Percentiles rank a stretch among this genome's conserved stretches.
Evolutionary conservation across 2,888 invertebrate species (phyloP).

Genomic region (Gibbula magus): DNA sequence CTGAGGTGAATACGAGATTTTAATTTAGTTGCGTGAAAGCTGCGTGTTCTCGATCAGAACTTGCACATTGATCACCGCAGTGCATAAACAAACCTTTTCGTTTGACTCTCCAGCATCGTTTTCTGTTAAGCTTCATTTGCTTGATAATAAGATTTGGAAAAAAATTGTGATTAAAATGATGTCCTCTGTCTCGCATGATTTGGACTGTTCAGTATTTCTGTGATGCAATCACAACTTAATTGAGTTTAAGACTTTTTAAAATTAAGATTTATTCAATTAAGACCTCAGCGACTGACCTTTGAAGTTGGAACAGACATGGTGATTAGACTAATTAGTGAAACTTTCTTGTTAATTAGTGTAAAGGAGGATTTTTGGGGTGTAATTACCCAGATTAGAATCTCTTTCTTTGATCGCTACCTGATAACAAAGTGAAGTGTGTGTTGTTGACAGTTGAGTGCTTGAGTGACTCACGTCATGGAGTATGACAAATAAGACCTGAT

Average conservation of each 20-base stretch:
- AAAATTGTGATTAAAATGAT: neutral
- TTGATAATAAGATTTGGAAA: neutral
- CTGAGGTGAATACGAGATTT: neutral
- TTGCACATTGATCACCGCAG: neutral
- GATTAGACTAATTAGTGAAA: neutral
- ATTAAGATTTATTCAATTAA: neutral
- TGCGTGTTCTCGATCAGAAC: neutral
- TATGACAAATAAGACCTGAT: too few relatives aligned
- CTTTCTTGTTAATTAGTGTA: neutral
- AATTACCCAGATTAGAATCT: neutral
- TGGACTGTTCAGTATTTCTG: neutral
- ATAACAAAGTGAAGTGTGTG: neutral
- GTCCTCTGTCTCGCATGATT: neutral
- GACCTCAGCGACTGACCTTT: neutral
- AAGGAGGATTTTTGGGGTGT: neutral
- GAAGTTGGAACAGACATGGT: neutral
- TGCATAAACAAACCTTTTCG: neutral
- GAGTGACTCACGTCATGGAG: neutral
- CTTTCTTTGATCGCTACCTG: neutral
- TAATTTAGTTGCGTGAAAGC: neutral
- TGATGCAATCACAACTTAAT: neutral
- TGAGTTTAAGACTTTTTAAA: neutral
- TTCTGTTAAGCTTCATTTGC: neutral
- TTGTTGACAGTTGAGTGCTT: neutral
- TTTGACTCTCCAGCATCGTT: neutral